These are phyloP conservation scores for Drosophila yooni DNA, from an alignment of 2,888 invertebrate species.

Conservation along the genomic window DNA sequence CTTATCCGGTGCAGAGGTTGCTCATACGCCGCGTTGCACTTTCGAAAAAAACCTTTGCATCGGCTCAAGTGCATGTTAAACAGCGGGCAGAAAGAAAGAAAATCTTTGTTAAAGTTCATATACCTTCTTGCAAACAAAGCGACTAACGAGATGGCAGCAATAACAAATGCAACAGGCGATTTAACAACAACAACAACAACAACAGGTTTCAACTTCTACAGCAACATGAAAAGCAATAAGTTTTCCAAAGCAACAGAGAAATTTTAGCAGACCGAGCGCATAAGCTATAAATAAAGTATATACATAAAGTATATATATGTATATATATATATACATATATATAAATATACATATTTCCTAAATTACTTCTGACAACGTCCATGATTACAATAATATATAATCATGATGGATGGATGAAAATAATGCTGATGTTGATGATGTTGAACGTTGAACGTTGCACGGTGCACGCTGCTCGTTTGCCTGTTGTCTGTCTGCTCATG, in stretches of 20 bases:
- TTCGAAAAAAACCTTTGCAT: conserved; percentile 52
- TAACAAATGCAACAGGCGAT: conserved; percentile 53
- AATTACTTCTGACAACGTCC: conserved; percentile 77
- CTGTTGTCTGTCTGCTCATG: conserved; percentile 53
- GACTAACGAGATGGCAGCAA: conserved; percentile 46
- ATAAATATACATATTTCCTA: conserved; percentile 37
- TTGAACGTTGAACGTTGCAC: conserved; percentile 42
- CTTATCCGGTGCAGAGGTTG: conserved; percentile 50
- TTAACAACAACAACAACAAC: conserved; percentile 36
- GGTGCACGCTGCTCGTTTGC: conserved; percentile 10
- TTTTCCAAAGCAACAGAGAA: conserved; percentile 59
- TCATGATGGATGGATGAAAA: conserved; percentile 47
- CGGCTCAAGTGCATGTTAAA: conserved; percentile 52
- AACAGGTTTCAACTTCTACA: conserved; percentile 55
- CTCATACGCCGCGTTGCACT: conserved; percentile 76
- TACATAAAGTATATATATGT: conserved; percentile 24
- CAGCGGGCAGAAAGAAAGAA: conserved; percentile 47
- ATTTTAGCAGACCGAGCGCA: conserved; percentile 52
- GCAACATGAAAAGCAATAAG: conserved; percentile 53
- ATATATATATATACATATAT: neutral
- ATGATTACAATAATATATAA: conserved; percentile 52
- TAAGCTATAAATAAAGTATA: conserved; percentile 19
- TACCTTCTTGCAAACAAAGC: conserved; percentile 73
- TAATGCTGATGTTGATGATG: conserved; percentile 35
- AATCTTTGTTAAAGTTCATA: conserved; percentile 81